Percentiles rank a stretch among this genome's conserved stretches.
Evolutionary conservation across 2,113 vertebrate species (phyloP).

Genomic region (Caretta caretta): DNA sequence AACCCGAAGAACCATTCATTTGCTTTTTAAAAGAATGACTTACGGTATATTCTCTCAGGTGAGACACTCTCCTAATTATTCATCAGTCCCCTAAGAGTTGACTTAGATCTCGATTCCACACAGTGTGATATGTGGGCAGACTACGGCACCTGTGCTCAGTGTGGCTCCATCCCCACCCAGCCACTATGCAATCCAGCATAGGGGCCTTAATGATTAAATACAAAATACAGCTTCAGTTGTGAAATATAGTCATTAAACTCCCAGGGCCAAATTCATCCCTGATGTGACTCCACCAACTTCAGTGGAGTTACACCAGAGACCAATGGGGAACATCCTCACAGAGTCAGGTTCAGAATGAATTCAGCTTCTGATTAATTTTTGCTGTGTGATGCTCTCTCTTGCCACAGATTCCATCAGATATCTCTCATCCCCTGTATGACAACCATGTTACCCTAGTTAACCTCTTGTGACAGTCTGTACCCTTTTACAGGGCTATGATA

Average conservation of each 20-base stretch:
- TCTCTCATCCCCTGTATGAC: background rate
- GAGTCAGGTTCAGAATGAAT: background rate
- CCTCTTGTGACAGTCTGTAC: no score
- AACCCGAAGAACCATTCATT: background rate
- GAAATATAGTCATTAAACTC: rapidly evolving
- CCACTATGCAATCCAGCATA: background rate
- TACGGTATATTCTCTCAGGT: background rate
- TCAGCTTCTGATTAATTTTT: background rate
- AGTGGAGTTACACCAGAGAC: background rate
- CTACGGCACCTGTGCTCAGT: background rate
- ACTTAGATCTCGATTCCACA: background rate
- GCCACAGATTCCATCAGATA: rapidly evolving
- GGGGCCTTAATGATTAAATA: background rate
- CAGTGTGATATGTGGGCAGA: background rate
- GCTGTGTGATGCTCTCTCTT: background rate
- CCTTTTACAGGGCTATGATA: background rate
- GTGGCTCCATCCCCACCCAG: background rate
- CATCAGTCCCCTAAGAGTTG: background rate
- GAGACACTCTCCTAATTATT: background rate
- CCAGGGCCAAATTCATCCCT: background rate
- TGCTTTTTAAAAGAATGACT: background rate
- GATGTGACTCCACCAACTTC: rapidly evolving
- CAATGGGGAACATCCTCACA: background rate
- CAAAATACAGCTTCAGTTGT: background rate
- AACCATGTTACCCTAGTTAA: background rate